Conservation (phyloP, 1,140 invertebrate species). For the Forficula auricularia region DNA sequence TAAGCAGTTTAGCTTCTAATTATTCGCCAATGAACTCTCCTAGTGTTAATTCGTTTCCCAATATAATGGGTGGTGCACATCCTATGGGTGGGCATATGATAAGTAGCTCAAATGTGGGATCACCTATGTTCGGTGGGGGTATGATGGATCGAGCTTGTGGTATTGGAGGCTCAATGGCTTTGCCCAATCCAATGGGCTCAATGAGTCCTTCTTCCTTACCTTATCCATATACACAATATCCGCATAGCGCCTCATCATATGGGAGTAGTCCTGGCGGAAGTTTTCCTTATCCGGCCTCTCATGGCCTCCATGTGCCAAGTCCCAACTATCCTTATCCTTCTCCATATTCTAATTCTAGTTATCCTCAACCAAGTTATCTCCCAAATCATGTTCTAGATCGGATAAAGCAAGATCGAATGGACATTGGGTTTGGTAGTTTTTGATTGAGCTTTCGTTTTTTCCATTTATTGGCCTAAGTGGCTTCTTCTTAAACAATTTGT, state of each 20-base stretch:
- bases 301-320: slow-evolving; percentile 32
- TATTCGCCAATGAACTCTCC: slow-evolving; percentile 13
- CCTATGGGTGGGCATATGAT: slow-evolving; percentile 17
- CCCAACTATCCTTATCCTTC: slow-evolving; percentile 34
- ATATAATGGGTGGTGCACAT: slow-evolving; percentile 18
- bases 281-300: slow-evolving; percentile 22
- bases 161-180: slow-evolving; percentile 14
- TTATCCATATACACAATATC: slow-evolving; percentile 25
- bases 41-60: slow-evolving; percentile 16
- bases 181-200: slow-evolving; percentile 15
- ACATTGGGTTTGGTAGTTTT: slow-evolving; percentile 34
- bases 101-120: slow-evolving; percentile 8
- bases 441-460: slow-evolving; percentile 27
- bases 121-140: slow-evolving; percentile 12
- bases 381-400: slow-evolving; percentile 26
- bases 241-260: slow-evolving; percentile 20
- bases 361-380: slow-evolving; percentile 29
- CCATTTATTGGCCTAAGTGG: too few relatives aligned
- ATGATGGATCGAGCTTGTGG: slow-evolving; percentile 16
- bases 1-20: slow-evolving; percentile 19
- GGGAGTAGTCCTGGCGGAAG: slow-evolving; percentile 21
- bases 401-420: slow-evolving; percentile 28
- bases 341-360: slow-evolving; percentile 25
- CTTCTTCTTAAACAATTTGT: too few relatives aligned
- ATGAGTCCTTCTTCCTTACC: slow-evolving; percentile 20